These are phyloP conservation scores for Phataginus tetradactyla DNA, from an alignment of 2,797 vertebrate genomes.

Conservation along the genomic window DNA sequence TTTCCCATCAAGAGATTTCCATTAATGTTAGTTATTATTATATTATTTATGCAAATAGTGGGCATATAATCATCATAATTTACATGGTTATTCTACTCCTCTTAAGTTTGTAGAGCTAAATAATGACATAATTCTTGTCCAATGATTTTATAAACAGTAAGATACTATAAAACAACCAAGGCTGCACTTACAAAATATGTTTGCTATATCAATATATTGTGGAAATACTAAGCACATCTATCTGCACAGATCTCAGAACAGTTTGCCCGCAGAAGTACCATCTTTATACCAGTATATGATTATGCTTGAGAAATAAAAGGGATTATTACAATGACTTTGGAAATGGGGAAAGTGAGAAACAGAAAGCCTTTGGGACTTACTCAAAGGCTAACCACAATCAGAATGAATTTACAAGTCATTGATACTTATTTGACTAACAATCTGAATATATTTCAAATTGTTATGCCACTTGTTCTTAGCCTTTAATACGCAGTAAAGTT, in stretches of 20 bases:
- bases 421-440: neutral
- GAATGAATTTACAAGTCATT: slow-evolving; percentile 32
- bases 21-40: slow-evolving; percentile 21
- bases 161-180: neutral
- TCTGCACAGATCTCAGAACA: neutral
- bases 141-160: slow-evolving; percentile 45
- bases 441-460: slow-evolving; percentile 13
- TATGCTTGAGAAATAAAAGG: neutral
- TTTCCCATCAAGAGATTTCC: neutral
- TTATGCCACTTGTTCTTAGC: neutral
- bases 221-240: neutral
- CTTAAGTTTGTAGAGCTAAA: slow-evolving; percentile 20
- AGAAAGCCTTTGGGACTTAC: neutral
- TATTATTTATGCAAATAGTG: slow-evolving; percentile 48
- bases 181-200: neutral
- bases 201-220: neutral
- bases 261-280: neutral
- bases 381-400: slow-evolving; percentile 50
- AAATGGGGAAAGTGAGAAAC: slow-evolving; percentile 11
- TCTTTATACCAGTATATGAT: neutral
- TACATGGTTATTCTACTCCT: neutral
- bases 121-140: slow-evolving; percentile 21
- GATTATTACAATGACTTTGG: neutral
- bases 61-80: slow-evolving; percentile 24
- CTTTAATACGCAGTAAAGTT: neutral